Conservation (phyloP, 2,888 invertebrate genomes). For the Melanophora roralis region DNA sequence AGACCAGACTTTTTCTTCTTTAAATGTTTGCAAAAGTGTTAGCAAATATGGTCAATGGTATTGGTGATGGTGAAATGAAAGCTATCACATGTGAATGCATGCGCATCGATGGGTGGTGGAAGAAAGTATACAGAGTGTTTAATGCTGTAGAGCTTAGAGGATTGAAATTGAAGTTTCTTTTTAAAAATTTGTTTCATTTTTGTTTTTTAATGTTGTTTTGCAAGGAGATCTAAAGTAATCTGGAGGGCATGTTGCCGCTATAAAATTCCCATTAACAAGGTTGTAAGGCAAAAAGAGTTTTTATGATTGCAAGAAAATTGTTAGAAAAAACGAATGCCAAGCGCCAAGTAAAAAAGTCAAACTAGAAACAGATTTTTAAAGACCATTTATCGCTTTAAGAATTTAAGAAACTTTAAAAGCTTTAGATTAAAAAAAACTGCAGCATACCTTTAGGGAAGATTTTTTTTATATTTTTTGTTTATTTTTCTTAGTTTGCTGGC, state of each 20-base stretch:
- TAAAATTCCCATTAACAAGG: conserved; percentile 74
- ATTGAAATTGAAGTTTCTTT: conserved; percentile 54
- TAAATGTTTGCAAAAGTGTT: conserved; percentile 3
- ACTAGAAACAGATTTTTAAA: conserved; percentile 8
- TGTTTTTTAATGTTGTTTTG: conserved; percentile 22
- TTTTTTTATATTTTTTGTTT: conserved; percentile 33
- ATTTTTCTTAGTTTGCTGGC: conserved; percentile 22
- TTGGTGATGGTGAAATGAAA: conserved; percentile 23
- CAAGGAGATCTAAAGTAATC: conserved; percentile 60
- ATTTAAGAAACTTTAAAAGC: conserved; percentile 15
- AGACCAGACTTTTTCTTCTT: conserved; percentile 42
- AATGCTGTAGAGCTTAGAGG: conserved; percentile 60
- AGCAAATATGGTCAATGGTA: conserved; percentile 38
- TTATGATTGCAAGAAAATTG: conserved; percentile 49
- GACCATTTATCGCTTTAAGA: conserved; percentile 11
- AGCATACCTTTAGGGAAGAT: conserved; percentile 57
- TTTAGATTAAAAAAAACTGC: too few relatives aligned
- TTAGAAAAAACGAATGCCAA: conserved; percentile 22
- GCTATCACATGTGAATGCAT: conserved; percentile 20
- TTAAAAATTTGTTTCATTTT: background rate
- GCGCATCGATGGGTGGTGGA: conserved; percentile 11
- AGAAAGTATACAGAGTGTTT: conserved; percentile 48
- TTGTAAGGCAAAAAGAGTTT: conserved; percentile 63
- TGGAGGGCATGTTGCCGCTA: conserved; percentile 67
- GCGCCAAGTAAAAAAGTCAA: conserved; percentile 39